Base-by-base conservation (phyloP, 2,797 vertebrate species). In the Anolis apletophallus region DNA sequence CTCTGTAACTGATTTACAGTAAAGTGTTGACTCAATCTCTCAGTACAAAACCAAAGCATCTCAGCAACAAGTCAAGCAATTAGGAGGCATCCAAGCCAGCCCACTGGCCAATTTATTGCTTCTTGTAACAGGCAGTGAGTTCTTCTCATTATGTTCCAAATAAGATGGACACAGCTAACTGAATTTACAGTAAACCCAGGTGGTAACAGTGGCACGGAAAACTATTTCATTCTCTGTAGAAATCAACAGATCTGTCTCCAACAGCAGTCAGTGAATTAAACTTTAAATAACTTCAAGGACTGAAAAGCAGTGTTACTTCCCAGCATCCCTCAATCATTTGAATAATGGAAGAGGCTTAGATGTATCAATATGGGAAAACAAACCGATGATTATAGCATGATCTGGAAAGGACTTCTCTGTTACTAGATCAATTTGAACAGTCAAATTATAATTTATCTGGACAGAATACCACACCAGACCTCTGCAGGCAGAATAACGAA, bases 41-140 rank as follows among this genome's bases (percentile, higher is more conserved):
- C 83, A 36, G 19, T 67, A 85, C 26, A 59, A 34, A 59, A 57
- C 16, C 86, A 87, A 84, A 67, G 85, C 93, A 93, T 91, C 93
- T 92, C 91, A 93, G 92, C 86, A 93, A 88, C 88, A 92, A 94
- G 82, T 82, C 81, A 92, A 87, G 84, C 92, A 91, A 95, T 94
- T 93, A 92, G 93, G 86, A 75, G 17, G 46, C 85, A 88, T 80
- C 91, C 85, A 90, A 89, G 85, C 78, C 55, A 86, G 88, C 89
- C 87, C 89, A 93, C 8, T 89, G 81, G 90, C 86, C 91, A 93
- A 92, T 81, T 87, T 94, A 91, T 87, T 90, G 90, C 80, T 78
- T 92, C 90, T 90, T 90, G 83, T 85, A 87, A 83, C 78, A 88
- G 86, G 85, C 77, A 1, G 85, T 55, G 79, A 89, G 88, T 83